Percentiles rank a stretch among this genome's conserved stretches.
phyloP scores from a whole-genome alignment of 1,140 invertebrate genomes.

The Manduca sexta region DNA sequence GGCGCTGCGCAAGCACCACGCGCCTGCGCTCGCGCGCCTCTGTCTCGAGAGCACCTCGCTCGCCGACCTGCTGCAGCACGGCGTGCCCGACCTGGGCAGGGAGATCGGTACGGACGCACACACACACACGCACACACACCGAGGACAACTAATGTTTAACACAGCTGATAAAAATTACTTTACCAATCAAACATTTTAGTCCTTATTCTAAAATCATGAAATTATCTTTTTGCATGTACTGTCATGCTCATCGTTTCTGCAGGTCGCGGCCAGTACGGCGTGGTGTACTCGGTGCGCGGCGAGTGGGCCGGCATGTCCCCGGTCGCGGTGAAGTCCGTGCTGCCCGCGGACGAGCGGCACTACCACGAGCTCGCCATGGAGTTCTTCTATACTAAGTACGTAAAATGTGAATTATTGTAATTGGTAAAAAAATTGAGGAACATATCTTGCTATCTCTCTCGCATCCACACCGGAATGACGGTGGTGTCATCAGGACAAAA shows the following conservation, averaged over 20 bases:
- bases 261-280: conserved; percentile 90
- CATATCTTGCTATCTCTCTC: too few relatives aligned
- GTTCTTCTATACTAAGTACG: conserved; percentile 87
- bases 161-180: neutral
- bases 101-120: conserved; percentile 80
- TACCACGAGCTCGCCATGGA: conserved; percentile 95
- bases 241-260: neutral
- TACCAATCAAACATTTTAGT: too few relatives aligned
- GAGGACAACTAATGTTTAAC: too few relatives aligned
- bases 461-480: too few relatives aligned
- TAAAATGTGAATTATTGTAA: neutral
- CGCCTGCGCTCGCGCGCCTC: conserved; percentile 87
- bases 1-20: conserved; percentile 49
- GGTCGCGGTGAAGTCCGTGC: conserved; percentile 92
- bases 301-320: conserved; percentile 83
- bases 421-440: too few relatives aligned
- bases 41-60: conserved; percentile 90
- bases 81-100: conserved; percentile 83
- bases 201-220: too few relatives aligned
- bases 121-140: too few relatives aligned
- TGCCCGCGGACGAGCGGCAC: conserved; percentile 92
- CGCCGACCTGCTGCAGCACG: conserved; percentile 84
- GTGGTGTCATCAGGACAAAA: too few relatives aligned
- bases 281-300: conserved; percentile 88
- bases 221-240: too few relatives aligned